phyloP scores from a whole-genome alignment of 2,888 invertebrate genomes.

The Oligia fasciuncula region DNA sequence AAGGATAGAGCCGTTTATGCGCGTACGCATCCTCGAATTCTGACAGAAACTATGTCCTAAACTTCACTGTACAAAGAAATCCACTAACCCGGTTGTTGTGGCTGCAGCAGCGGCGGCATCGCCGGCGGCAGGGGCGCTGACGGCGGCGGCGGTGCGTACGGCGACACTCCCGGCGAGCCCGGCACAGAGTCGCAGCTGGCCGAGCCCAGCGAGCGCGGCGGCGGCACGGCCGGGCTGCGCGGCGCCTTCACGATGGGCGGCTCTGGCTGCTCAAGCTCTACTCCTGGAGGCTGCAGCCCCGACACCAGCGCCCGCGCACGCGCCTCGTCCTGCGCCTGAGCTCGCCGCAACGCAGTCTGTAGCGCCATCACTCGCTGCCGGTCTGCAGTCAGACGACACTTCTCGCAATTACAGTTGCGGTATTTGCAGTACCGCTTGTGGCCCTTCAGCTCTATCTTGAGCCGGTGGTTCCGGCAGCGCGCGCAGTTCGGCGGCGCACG shows the following conservation, averaged over 20 bases:
- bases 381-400: conserved; percentile 96
- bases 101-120: conserved; percentile 87
- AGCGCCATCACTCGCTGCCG: conserved; percentile 97
- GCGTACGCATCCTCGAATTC: conserved; percentile 30
- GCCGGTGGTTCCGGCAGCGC: conserved; percentile 97
- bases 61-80: conserved; percentile 42
- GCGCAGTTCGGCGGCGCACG: conserved; percentile 97
- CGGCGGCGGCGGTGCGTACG: conserved; percentile 85
- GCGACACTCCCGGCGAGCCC: conserved; percentile 85
- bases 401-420: conserved; percentile 95
- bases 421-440: conserved; percentile 98
- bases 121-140: conserved; percentile 90
- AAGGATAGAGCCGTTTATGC: background rate
- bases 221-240: conserved; percentile 80
- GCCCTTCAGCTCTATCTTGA: conserved; percentile 96
- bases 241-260: conserved; percentile 86
- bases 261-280: conserved; percentile 87
- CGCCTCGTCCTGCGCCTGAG: conserved; percentile 96
- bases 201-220: conserved; percentile 82
- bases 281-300: conserved; percentile 82
- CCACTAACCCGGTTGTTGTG: conserved; percentile 85
- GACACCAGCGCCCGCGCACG: conserved; percentile 86
- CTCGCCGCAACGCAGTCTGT: conserved; percentile 95
- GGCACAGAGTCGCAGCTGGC: conserved; percentile 85
- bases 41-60: conserved; percentile 27